phyloP scores from a whole-genome alignment of 2,113 vertebrate genomes.

The Numenius arquata region DNA sequence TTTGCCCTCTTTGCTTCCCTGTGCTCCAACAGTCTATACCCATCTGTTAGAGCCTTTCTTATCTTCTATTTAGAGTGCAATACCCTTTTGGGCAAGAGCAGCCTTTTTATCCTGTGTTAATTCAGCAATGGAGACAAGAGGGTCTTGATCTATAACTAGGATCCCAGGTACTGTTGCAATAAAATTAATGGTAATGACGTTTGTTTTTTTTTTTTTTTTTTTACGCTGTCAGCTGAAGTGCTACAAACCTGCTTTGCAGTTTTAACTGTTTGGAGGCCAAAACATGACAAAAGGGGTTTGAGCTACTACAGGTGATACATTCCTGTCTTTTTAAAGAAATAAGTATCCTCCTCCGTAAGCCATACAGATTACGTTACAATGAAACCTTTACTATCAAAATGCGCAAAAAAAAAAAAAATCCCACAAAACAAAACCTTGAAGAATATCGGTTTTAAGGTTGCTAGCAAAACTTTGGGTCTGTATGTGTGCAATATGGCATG shows the following conservation, averaged over 20 bases:
- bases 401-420: background rate
- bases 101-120: background rate
- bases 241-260: background rate
- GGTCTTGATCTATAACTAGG: background rate
- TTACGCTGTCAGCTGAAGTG: background rate
- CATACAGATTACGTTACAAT: background rate
- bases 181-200: background rate
- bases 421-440: background rate
- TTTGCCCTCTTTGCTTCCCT: background rate
- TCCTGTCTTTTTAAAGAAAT: background rate
- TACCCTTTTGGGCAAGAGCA: background rate
- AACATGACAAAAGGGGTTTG: background rate
- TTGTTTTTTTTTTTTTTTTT: background rate
- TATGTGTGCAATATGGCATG: fast-evolving
- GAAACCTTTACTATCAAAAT: background rate
- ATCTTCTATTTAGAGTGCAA: background rate
- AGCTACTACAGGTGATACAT: background rate
- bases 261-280: background rate
- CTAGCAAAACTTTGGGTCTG: background rate
- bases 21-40: background rate
- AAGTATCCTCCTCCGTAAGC: background rate
- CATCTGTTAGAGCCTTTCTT: constrained; percentile 1
- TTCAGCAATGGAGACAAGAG: background rate
- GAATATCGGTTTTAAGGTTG: background rate
- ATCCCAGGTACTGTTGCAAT: background rate